Evolutionary conservation across 2,113 vertebrate genomes (phyloP), one percentile per base, ranked within the genome.

Genomic region (Mohoua ochrocephala): DNA sequence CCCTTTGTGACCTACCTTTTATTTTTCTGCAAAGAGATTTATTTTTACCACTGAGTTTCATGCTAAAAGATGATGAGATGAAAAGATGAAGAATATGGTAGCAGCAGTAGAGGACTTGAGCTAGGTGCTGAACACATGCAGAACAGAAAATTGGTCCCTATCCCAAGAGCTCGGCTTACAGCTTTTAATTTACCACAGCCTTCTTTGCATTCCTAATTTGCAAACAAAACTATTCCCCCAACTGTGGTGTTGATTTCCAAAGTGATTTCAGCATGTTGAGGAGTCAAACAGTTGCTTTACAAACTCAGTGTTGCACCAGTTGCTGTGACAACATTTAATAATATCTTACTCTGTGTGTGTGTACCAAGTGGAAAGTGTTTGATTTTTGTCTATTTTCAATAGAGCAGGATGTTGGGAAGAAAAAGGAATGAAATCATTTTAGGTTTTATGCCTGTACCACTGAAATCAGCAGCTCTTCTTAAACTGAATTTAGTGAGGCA

Each of bases 251-350:
- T 89, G 95, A 91, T 97, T 97, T 84, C 87, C 92, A 91, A 87
- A 83, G 89, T 84, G 92, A 92, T 90, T 90, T 93, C 64, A 78
- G 92, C 93, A 64, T 96, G 97, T 86, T 96, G 97, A 96, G 89
- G 94, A 93, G 78, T 71, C 84, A 84, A 68, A 80, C 79, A 87
- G 85, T 96, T 95, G 87, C 84, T 95, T 89, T 87, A 89, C 81
- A 91, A 96, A 94, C 73, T 81, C 84, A 88, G 56, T 88, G 76
- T 93, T 97, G 96, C 82, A 91, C 92, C 4, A 87, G 97, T 98
- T 98, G 97, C 98, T 97, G 92, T 96, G 90, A 95, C 95, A 97
- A 97, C 97, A 93, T 96, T 91, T 95, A 94, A 78, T 93, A 94
- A 89, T 97, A 93, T 95, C 93, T 95, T 96, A 65, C 80, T 84